A percentile compares a stretch with the other conserved stretches of the same genome.
Evolutionary conservation across 1,140 invertebrate species (phyloP).

Genomic region (Campodea augens): DNA sequence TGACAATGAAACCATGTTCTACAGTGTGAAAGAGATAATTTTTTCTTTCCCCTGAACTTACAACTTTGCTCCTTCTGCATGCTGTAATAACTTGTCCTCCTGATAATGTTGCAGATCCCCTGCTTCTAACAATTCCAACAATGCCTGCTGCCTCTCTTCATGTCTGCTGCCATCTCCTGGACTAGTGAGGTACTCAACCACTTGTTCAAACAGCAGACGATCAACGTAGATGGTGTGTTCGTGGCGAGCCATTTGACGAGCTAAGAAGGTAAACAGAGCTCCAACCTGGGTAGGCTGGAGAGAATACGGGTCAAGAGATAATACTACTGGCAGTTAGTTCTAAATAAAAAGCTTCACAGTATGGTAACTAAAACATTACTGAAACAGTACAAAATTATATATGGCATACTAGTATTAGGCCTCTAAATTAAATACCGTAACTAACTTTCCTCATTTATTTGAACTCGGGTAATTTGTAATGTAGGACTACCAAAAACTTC

Average conservation of each 20-base stretch:
- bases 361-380: background rate
- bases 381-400: no score
- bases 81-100: conserved; percentile 31
- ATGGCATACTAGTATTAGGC: no score
- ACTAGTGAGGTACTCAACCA: conserved; percentile 29
- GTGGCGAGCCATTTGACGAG: conserved; percentile 36
- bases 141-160: conserved; percentile 57
- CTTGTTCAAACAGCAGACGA: conserved; percentile 19
- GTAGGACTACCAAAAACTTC: no score
- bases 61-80: conserved; percentile 43
- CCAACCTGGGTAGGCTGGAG: conserved; percentile 34
- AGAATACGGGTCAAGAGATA: conserved; percentile 6
- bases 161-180: conserved; percentile 31
- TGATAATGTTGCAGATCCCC: conserved; percentile 43
- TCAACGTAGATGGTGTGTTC: conserved; percentile 27
- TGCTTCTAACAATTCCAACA: conserved; percentile 51
- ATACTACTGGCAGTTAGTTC: conserved; percentile 2
- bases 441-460: no score
- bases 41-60: no score
- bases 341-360: background rate
- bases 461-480: no score
- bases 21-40: no score
- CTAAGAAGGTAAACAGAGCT: conserved; percentile 53
- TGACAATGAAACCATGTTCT: conserved; percentile 48
- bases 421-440: no score